Base-by-base conservation (phyloP, 2,888 invertebrate genomes). In the Microchrysa polita region DNA sequence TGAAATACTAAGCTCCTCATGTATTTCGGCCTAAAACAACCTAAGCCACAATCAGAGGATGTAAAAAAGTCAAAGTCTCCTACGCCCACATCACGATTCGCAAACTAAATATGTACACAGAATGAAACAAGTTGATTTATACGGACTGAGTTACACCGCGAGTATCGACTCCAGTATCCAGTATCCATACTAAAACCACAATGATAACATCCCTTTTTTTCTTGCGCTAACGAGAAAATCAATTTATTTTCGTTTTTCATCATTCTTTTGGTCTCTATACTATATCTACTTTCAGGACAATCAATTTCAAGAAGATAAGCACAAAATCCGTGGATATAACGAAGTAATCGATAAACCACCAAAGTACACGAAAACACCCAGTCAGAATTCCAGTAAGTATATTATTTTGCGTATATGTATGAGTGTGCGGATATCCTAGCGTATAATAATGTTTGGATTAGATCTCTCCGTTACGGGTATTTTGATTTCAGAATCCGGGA, bases 281-380 rank as follows among this genome's bases (percentile, higher is more conserved):
- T 69, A 16, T 23, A 5, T 72, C 52, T 73, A 71, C 65, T 79
- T 81, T 63, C 76, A 87, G 87, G 87, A 87, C 79, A 84, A 83
- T 80, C 86, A 86, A 79, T 83, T 81, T 74, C 83, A 82, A 75
- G 84, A 84, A 72, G 84, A 85, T 72, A 91, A 92, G 82, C 89
- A 89, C 76, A 86, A 88, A 79, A 86, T 88, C 79, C 86, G 89
- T 72, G 90, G 89, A 74, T 90, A 89, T 83, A 92, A 92, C 82
- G 92, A 92, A 81, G 90, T 91, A 4, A 85, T 89, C 34, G 85
- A 85, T 74, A 85, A 85, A 77, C 81, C 82, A 57, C 83, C 82
- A 73, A 84, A 84, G 73, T 81, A 79, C 72, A 79, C 78, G n/a
- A 83, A 81, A 77, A 83, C 80, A 52, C 72, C 65, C 16, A 67